These are phyloP conservation scores for Tenebrio molitor DNA, from an alignment of 1,140 invertebrate species.

Conservation along the genomic window DNA sequence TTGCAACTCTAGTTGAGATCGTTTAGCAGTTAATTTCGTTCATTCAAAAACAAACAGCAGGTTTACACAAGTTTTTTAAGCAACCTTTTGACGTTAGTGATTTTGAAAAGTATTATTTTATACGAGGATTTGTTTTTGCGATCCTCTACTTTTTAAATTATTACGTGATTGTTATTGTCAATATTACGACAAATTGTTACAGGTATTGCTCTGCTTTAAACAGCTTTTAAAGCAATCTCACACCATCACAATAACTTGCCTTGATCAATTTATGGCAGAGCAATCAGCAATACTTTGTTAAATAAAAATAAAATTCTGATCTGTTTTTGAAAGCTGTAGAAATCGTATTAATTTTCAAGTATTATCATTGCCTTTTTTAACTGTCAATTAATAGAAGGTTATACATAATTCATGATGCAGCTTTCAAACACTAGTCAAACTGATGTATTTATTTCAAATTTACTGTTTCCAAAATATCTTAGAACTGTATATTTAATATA, in stretches of 20 bases:
- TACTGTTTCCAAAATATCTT: not conserved
- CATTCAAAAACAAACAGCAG: not conserved
- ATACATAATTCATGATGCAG: not conserved
- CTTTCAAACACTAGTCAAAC: not conserved
- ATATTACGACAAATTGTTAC: conserved; percentile 33
- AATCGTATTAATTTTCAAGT: not conserved
- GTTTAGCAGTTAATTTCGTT: not conserved
- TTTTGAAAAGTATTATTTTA: conserved; percentile 34
- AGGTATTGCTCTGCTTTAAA: conserved; percentile 26
- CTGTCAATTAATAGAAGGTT: conserved; percentile 4
- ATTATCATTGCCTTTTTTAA: conserved; percentile 6
- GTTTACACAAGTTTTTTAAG: conserved; percentile 9
- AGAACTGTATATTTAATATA: too few species aligned
- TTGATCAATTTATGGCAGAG: conserved; percentile 25
- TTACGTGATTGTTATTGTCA: conserved; percentile 30
- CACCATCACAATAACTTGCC: conserved; percentile 26
- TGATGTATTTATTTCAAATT: not conserved
- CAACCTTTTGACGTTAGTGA: conserved; percentile 30
- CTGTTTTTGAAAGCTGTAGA: conserved; percentile 1
- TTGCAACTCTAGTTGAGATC: too few species aligned
- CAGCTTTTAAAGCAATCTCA: not conserved
- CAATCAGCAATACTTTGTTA: conserved; percentile 24
- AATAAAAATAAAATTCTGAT: not conserved
- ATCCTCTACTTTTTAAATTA: conserved; percentile 11
- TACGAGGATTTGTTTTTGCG: conserved; percentile 20